These are phyloP conservation scores for Rhineura floridana DNA, from an alignment of 2,113 vertebrate species.

Conservation along the genomic window DNA sequence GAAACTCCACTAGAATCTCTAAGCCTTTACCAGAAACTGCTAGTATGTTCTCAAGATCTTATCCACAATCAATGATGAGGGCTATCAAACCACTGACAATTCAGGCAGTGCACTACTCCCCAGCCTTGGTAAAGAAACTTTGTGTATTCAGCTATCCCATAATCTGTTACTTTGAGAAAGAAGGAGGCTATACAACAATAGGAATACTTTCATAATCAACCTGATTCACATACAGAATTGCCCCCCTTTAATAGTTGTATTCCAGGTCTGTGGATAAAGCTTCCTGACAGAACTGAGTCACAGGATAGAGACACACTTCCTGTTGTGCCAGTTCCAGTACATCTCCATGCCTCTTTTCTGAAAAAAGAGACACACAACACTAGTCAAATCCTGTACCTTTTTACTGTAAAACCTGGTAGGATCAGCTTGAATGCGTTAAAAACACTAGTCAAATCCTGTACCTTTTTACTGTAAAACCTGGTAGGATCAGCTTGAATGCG, in stretches of 20 bases:
- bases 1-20: background rate
- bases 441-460: no score
- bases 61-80: background rate
- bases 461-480: no score
- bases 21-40: background rate
- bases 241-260: background rate
- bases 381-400: no score
- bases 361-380: no score
- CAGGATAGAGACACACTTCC: no score
- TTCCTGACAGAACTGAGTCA: background rate
- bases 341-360: no score
- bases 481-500: no score
- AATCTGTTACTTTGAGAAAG: background rate
- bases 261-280: background rate
- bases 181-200: background rate
- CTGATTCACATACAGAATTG: background rate
- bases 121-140: background rate
- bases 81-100: background rate
- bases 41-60: background rate
- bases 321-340: no score
- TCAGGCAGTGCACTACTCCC: background rate
- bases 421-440: no score
- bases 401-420: no score
- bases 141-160: background rate
- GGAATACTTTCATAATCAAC: background rate